Evolutionary conservation across 2,888 invertebrate species (phyloP), one percentile per base, ranked within the genome.

Genomic region (Sycophila texana): DNA sequence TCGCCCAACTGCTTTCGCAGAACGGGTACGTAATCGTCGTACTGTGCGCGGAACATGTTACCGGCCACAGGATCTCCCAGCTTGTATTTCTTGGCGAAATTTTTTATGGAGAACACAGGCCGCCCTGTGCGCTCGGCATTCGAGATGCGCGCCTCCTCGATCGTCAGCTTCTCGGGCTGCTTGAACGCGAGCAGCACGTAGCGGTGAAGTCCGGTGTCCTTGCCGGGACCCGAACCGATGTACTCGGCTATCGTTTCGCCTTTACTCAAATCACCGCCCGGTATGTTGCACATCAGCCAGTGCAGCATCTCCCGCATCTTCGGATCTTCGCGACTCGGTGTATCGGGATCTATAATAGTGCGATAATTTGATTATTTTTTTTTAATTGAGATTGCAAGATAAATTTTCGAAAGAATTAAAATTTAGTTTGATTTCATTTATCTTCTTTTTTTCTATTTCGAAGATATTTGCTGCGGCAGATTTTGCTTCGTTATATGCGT

Each of bases 41-140:
- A 94, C 87, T 93, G 90, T 1, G 93, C 93, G 49, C 90, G 47
- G 58, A 63, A 78, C 74, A 93, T 94, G 85, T 94, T 94, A 14
- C 93, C 94, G 84, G 93, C 93, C 26, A 94, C 87, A 0, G 94
- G 93, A 1, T 91, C 87, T 3, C 93, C 93, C 77, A 94, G 87
- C 83, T 92, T 91, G 84, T 91, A 93, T 81, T 93, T 92, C 70
- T 92, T 89, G 0, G 93, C 92, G 84, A 94, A 94, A 82, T 92
- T 92, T 0, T 91, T 86, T 82, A 93, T 91, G 0, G 92, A 92
- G 86, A 93, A 94, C 82, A 92, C 92, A 63, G 91, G 92, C 83
- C 94, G 91, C 68, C 91, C 92, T 39, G 92, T 92, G 65, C 88
- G 89, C 77, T 88, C 88, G 82, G 10, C 82, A 83, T 81, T 84